Base-by-base conservation (phyloP, 2,888 invertebrate species). In the Syrphus vitripennis region DNA sequence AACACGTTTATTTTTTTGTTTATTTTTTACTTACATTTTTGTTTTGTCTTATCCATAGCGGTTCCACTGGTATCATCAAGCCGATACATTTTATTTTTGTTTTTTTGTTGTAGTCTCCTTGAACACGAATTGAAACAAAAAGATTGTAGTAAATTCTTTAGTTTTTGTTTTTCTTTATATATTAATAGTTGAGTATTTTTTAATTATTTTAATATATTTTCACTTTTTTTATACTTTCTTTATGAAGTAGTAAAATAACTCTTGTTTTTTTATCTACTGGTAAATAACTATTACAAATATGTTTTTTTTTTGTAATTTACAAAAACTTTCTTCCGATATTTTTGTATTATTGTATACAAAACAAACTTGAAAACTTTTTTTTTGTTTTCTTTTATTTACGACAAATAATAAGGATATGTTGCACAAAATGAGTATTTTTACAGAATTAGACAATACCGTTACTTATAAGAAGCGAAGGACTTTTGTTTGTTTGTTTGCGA, bases 31-130 rank as follows among this genome's bases (percentile, higher is more conserved):
- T 91, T 87, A 91, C 91, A 90, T 89, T 91, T 91, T 89, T 91
- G 91, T 89, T 91, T 91, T 88, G 91, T 92, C 89, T 91, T 91
- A 89, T 91, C 91, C 91, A 91, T 91, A 84, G 91, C 92, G 91
- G 90, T 89, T 88, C 91, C 92, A 89, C 91, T 92, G 76, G 91
- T 90, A 88, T 91, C 91, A 88, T 91, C 91, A 88, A 91, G 88
- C 90, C 91, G 91, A 90, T 91, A 91, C 91, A 91, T 91, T 89
- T 89, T 89, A 89, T 78, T 77, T 86, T 77, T 61, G 82, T 77
- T 86, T 70, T n/a, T 63, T 55, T 82, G 14, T 61, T 77, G 48
- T 40, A 29, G 14, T 24, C 50, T 67, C 48, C 45, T 76, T 10
- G 61, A 55, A 63, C 63, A n/a, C 72, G 88, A 89, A 89, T 74